Evolutionary conservation across 2,888 invertebrate genomes (phyloP).

Genomic region (Parochlus steinenii): DNA sequence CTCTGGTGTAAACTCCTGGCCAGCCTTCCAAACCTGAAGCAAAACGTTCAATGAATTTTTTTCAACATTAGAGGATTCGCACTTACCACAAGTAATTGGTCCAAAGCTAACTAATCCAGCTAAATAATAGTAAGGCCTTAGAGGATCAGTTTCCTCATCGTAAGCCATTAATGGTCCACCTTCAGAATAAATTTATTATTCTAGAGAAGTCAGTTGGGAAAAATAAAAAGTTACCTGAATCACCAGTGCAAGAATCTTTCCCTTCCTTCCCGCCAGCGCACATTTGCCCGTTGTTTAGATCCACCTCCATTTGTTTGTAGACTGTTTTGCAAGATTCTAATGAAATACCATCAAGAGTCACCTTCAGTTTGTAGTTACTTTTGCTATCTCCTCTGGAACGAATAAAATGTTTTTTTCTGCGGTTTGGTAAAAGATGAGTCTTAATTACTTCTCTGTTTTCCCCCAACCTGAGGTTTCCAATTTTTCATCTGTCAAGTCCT

Average conservation of each 20-base stretch:
- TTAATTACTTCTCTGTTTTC: slow-evolving; percentile 36
- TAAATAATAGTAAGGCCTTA: slow-evolving; percentile 29
- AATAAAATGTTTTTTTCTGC: neutral
- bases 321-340: slow-evolving; percentile 33
- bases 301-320: slow-evolving; percentile 33
- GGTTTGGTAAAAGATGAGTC: neutral
- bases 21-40: too few species aligned
- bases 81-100: too few species aligned
- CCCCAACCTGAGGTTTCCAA: slow-evolving; percentile 49
- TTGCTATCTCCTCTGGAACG: slow-evolving; percentile 15
- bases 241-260: slow-evolving; percentile 39
- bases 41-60: too few species aligned
- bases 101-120: slow-evolving; percentile 48
- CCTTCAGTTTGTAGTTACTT: slow-evolving; percentile 36
- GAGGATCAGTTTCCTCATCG: slow-evolving; percentile 21
- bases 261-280: slow-evolving; percentile 40
- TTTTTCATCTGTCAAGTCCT: slow-evolving; percentile 29
- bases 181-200: too few species aligned
- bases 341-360: slow-evolving; percentile 32
- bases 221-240: too few species aligned
- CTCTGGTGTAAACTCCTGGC: too few species aligned
- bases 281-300: slow-evolving; percentile 34
- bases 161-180: slow-evolving; percentile 42
- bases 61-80: too few species aligned
- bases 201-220: too few species aligned